Conservation (phyloP, 2,888 invertebrate species). For the Arrhopalites spinosus region DNA sequence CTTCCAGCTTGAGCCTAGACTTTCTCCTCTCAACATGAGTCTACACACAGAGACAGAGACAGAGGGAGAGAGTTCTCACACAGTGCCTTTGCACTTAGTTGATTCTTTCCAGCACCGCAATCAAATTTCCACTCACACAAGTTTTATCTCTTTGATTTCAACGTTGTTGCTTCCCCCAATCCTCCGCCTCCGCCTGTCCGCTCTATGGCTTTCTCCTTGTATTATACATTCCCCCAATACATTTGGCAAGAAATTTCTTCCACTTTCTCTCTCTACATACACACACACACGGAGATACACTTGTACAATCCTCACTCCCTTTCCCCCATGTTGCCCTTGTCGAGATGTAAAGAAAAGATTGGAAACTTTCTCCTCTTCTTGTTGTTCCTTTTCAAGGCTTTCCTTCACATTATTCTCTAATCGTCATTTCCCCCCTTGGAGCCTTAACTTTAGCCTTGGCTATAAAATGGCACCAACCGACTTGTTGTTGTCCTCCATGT, state of each 20-base stretch:
- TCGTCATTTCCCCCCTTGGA: too few species aligned
- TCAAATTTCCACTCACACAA: constrained; percentile 27
- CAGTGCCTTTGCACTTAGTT: constrained; percentile 14
- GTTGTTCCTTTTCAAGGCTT: constrained; percentile 1
- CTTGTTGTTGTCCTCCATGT: background rate
- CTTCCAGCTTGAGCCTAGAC: background rate
- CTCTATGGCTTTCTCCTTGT: too few species aligned
- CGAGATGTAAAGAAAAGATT: constrained; percentile 2
- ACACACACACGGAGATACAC: background rate
- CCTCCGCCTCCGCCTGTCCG: background rate
- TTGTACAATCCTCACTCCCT: background rate
- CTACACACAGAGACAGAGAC: background rate
- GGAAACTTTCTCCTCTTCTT: background rate
- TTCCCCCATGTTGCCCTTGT: background rate
- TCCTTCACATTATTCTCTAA: constrained; percentile 3
- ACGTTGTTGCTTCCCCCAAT: constrained; percentile 17
- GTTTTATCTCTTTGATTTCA: constrained; percentile 24
- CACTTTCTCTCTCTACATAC: background rate
- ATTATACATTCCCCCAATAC: too few species aligned
- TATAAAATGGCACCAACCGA: too few species aligned
- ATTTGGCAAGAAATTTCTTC: too few species aligned
- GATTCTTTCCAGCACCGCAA: constrained; percentile 23
- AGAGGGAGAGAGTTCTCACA: too few species aligned
- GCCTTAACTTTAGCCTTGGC: too few species aligned
- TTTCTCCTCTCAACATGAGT: background rate